Evolutionary conservation across 2,113 vertebrate genomes (phyloP), one percentile per base, ranked within the genome.

Genomic region (Triplophysa rosa): DNA sequence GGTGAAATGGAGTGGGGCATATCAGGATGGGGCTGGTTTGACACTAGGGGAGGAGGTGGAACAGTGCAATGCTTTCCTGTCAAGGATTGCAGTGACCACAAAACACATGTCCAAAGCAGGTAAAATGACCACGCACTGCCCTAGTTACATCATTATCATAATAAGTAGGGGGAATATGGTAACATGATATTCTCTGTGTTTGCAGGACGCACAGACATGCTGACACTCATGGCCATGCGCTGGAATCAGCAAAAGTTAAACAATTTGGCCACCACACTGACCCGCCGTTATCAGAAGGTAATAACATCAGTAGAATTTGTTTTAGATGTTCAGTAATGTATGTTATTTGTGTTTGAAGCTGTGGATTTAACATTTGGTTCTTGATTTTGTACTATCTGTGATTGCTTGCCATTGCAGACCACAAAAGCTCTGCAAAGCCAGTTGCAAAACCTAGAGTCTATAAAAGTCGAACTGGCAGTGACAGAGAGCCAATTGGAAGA

Each of bases 31-130:
- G n/a, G n/a, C n/a, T n/a, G n/a, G n/a, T n/a, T n/a, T n/a, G n/a
- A n/a, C n/a, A n/a, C n/a, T n/a, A n/a, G n/a, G n/a, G n/a, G n/a
- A n/a, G n/a, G n/a, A n/a, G n/a, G 78, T 80, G 42, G 61, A 80
- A 29, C 54, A 81, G 61, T 49, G 59, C 40, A 76, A 81, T 68
- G 64, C 67, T 26, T 81, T 76, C 26, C 65, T 81, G 14, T 81
- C 80, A 37, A 68, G 71, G 56, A 77, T 64, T 66, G 66, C 80
- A 69, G 62, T 81, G 19, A 72, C 68, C 9, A 80, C 68, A 19
- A 80, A 80, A 24, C 52, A 69, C 14, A 66, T 65, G 78, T 80
- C 68, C 11, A 65, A 65, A 65, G 63, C 29, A 66, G 64, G 19
- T 66, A 40, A 66, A 19, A 66, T 42, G 33, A 66, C 63, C 64